Conservation (phyloP, 2,888 invertebrate species). For the Allygus modestus region DNA sequence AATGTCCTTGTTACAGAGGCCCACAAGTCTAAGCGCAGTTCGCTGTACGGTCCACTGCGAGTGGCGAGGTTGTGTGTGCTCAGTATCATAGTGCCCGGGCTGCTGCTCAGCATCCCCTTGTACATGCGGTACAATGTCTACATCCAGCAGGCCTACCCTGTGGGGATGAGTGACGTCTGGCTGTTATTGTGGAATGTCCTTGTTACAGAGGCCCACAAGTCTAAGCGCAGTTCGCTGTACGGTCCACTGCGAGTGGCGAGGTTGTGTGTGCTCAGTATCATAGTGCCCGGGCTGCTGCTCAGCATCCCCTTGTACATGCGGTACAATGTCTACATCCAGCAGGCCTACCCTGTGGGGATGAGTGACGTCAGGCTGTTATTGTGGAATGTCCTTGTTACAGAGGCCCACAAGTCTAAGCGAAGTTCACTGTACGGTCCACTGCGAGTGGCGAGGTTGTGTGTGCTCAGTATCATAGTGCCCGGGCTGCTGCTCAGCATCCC, state of each 20-base stretch:
- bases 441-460: constrained; percentile 79
- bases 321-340: no score
- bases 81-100: constrained; percentile 82
- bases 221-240: constrained; percentile 64
- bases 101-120: constrained; percentile 82
- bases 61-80: constrained; percentile 81
- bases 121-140: constrained; percentile 84
- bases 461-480: constrained; percentile 82
- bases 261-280: constrained; percentile 80
- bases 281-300: constrained; percentile 82
- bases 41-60: constrained; percentile 74
- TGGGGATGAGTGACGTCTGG: no score
- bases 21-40: constrained; percentile 59
- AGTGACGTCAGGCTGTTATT: no score
- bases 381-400: no score
- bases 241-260: constrained; percentile 78
- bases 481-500: constrained; percentile 82
- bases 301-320: constrained; percentile 84
- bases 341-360: no score
- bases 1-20: constrained; percentile 44
- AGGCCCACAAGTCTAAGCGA: constrained; percentile 55
- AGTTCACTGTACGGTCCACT: constrained; percentile 73
- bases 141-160: no score
- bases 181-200: no score
- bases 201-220: constrained; percentile 51